phyloP scores from a whole-genome alignment of 2,888 invertebrate species.

The Eulithis prunata region DNA sequence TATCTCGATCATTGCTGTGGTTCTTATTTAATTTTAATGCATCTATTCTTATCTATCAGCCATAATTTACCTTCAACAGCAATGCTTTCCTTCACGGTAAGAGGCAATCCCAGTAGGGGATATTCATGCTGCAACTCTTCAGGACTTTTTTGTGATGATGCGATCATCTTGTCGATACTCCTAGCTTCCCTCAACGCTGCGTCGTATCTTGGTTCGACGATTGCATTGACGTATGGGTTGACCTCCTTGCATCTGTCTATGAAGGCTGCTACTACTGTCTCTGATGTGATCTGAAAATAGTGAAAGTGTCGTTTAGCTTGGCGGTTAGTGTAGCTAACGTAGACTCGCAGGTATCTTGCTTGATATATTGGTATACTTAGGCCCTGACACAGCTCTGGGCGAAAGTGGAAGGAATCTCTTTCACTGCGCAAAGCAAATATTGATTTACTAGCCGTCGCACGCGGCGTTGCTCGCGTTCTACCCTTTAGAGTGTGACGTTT shows the following conservation, averaged over 20 bases:
- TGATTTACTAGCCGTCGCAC: no score
- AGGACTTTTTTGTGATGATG: slow-evolving; percentile 79
- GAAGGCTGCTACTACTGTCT: slow-evolving; percentile 88
- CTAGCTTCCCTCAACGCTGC: slow-evolving; percentile 90
- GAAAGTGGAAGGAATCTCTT: no score
- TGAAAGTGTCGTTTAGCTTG: background rate
- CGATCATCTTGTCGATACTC: slow-evolving; percentile 88
- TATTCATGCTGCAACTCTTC: slow-evolving; percentile 87
- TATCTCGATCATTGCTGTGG: no score
- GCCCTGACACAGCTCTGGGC: no score
- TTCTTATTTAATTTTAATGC: no score
- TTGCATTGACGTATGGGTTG: slow-evolving; percentile 91
- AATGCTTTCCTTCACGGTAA: slow-evolving; percentile 93
- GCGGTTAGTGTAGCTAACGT: no score
- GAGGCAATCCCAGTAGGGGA: slow-evolving; percentile 92
- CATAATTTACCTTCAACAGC: slow-evolving; percentile 87
- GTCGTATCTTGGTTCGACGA: slow-evolving; percentile 91
- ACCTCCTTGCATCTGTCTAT: slow-evolving; percentile 91
- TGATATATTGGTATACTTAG: background rate
- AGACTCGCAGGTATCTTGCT: background rate
- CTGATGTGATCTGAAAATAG: slow-evolving; percentile 87
- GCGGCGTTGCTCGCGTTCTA: no score
- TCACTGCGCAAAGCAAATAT: no score
- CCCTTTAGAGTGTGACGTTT: no score
- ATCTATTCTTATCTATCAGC: no score